These are phyloP conservation scores for Bellardia bayeri DNA, from an alignment of 2,888 invertebrate genomes.

Conservation along the genomic window DNA sequence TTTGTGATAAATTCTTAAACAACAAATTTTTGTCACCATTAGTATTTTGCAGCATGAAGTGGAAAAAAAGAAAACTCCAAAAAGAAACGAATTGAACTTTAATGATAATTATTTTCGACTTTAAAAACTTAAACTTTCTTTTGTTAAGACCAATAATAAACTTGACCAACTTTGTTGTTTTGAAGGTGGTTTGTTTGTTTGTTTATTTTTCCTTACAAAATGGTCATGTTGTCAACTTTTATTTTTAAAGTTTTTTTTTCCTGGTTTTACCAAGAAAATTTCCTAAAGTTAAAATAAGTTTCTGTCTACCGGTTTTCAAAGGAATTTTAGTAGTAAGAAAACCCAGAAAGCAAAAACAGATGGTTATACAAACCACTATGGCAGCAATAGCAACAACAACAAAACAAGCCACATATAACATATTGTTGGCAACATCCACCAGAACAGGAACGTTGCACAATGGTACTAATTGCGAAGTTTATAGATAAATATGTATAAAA, in stretches of 20 bases:
- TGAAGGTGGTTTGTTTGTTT: constrained; percentile 39
- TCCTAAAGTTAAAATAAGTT: constrained; percentile 55
- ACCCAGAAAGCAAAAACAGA: constrained; percentile 39
- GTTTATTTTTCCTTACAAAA: constrained; percentile 56
- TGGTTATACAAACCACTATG: not conserved
- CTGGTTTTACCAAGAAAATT: constrained; percentile 23
- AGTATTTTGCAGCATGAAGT: not conserved
- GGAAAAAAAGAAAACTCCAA: not conserved
- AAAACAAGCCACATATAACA: constrained; percentile 1
- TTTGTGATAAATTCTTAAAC: not conserved
- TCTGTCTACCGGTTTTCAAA: constrained; percentile 52
- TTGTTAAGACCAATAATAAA: constrained; percentile 56
- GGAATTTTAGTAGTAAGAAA: constrained; percentile 44
- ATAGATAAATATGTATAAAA: not conserved
- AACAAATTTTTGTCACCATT: constrained; percentile 30
- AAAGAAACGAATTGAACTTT: constrained; percentile 49
- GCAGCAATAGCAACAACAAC: not conserved
- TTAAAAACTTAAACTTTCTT: constrained; percentile 60
- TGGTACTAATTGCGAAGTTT: not conserved
- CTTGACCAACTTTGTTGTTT: constrained; percentile 74
- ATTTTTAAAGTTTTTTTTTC: constrained; percentile 31
- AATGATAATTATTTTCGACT: constrained; percentile 69
- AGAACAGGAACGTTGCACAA: not conserved
- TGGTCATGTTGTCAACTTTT: constrained; percentile 71
- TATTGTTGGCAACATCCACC: constrained; percentile 28